phyloP scores from a whole-genome alignment of 2,888 invertebrate species.

The Teleogryllus oceanicus region DNA sequence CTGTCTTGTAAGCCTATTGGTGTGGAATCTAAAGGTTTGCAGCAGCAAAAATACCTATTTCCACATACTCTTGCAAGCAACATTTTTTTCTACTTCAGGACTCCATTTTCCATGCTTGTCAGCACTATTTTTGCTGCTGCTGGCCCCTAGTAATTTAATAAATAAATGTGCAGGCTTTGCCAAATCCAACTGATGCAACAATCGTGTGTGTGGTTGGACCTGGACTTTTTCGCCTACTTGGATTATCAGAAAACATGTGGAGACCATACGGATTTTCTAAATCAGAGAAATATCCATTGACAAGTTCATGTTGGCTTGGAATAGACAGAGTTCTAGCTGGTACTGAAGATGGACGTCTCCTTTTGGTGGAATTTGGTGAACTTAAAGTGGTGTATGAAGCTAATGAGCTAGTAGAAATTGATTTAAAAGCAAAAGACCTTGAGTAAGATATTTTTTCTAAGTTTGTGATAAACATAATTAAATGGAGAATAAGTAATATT shows the following conservation, averaged over 20 bases:
- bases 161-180: conserved; percentile 57
- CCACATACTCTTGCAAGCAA: no score
- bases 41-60: no score
- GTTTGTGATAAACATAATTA: not conserved
- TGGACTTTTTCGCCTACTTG: conserved; percentile 69
- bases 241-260: conserved; percentile 73
- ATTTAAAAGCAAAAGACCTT: conserved; percentile 58
- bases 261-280: conserved; percentile 82
- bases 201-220: conserved; percentile 64
- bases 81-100: no score
- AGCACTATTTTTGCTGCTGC: no score
- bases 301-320: conserved; percentile 76
- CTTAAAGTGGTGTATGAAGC: conserved; percentile 65
- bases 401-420: conserved; percentile 57
- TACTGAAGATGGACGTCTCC: conserved; percentile 68
- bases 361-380: conserved; percentile 83
- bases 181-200: conserved; percentile 75
- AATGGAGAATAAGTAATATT: not conserved
- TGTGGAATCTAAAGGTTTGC: no score
- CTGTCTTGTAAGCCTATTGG: no score
- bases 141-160: no score
- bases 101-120: no score
- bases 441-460: conserved; percentile 45
- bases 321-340: conserved; percentile 81
- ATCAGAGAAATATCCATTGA: conserved; percentile 69